Conservation (phyloP, 2,113 vertebrate species). For the Leptobrachium ailaonicum region DNA sequence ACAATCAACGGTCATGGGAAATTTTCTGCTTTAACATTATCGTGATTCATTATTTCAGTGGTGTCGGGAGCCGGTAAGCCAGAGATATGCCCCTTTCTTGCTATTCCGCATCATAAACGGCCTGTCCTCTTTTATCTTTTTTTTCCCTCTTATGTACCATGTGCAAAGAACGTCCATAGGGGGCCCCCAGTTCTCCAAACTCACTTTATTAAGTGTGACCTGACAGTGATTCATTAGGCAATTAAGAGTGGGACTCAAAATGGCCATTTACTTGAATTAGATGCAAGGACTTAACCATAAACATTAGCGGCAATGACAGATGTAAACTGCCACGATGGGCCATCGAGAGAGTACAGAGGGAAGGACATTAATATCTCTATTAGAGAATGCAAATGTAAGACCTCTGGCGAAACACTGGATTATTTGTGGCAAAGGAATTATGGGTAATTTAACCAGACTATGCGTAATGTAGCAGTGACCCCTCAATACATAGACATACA, state of each 20-base stretch:
- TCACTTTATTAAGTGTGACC: background rate
- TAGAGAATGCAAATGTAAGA: constrained; percentile 32
- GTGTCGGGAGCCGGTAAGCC: background rate
- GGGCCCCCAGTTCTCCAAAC: background rate
- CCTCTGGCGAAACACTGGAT: constrained; percentile 32
- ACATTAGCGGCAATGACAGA: constrained; percentile 44
- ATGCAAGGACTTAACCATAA: constrained; percentile 27
- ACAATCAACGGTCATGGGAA: constrained; percentile 25
- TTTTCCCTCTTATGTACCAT: background rate
- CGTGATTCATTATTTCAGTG: background rate
- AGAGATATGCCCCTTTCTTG: background rate
- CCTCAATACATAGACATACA: too few relatives aligned
- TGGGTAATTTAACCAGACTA: constrained; percentile 29
- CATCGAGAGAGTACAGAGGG: constrained; percentile 37
- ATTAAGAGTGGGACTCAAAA: constrained; percentile 27
- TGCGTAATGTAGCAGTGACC: background rate
- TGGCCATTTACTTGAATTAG: constrained; percentile 26
- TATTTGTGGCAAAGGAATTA: constrained; percentile 39
- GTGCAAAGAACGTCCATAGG: background rate
- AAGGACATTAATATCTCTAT: constrained; percentile 43
- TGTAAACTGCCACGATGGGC: constrained; percentile 42
- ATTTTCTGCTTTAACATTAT: constrained; percentile 10
- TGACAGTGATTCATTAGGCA: constrained; percentile 42
- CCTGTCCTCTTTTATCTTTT: background rate
- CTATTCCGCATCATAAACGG: background rate